A percentile compares a stretch with the other conserved stretches of the same genome.
Evolutionary conservation across 2,113 vertebrate genomes (phyloP).

Genomic region (Epinephelus moara): DNA sequence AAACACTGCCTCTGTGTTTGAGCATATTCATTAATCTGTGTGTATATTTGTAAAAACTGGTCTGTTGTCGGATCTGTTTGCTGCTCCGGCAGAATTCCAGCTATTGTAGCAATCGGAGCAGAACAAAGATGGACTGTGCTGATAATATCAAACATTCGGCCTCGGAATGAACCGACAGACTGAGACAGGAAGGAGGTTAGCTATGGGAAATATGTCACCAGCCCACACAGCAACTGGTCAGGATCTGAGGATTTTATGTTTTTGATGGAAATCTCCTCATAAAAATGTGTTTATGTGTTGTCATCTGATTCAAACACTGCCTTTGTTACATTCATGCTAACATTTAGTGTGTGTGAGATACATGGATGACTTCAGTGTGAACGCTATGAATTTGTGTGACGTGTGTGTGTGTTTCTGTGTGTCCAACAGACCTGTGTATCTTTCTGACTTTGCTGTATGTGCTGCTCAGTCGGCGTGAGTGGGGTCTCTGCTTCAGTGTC

Average conservation of each 20-base stretch:
- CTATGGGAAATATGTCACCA: slow-evolving; percentile 47
- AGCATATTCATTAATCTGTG: not conserved
- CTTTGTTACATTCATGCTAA: too few relatives aligned
- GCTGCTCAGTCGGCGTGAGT: slow-evolving; percentile 39
- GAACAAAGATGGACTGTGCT: slow-evolving; percentile 58
- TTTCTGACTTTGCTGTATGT: slow-evolving; percentile 41
- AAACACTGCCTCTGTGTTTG: not conserved
- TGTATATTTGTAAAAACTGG: slow-evolving; percentile 1
- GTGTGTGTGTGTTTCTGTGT: not conserved
- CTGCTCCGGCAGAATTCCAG: slow-evolving; percentile 9
- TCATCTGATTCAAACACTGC: too few relatives aligned
- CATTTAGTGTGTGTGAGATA: too few relatives aligned
- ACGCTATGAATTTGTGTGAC: not conserved
- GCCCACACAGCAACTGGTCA: slow-evolving; percentile 42
- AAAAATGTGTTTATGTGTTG: too few relatives aligned
- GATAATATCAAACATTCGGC: slow-evolving; percentile 49
- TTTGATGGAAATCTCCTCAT: not conserved
- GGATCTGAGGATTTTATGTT: not conserved
- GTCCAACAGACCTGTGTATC: slow-evolving; percentile 58
- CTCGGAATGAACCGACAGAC: slow-evolving; percentile 36
- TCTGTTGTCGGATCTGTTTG: not conserved
- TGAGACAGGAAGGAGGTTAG: slow-evolving; percentile 48
- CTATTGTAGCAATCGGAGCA: slow-evolving; percentile 27
- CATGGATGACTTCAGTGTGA: not conserved
- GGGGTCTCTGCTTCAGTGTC: slow-evolving; percentile 54